These are phyloP conservation scores for Clusia tigrina DNA, from an alignment of 2,888 invertebrate genomes.

Conservation along the genomic window DNA sequence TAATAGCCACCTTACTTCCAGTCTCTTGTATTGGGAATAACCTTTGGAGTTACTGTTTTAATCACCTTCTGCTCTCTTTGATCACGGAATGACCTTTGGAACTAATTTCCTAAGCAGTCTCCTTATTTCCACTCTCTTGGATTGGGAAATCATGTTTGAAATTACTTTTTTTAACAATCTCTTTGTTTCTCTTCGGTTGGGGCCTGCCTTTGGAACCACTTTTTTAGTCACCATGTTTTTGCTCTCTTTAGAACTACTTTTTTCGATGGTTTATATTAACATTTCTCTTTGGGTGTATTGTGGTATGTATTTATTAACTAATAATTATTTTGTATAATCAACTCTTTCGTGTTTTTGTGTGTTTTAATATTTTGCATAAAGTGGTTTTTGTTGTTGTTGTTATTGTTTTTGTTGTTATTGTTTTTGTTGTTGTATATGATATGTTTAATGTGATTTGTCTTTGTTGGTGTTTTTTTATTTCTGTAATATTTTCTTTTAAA, in stretches of 20 bases:
- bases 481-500: slow-evolving; percentile 25
- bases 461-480: slow-evolving; percentile 20
- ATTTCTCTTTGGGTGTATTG: slow-evolving; percentile 8
- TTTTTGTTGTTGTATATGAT: slow-evolving; percentile 18
- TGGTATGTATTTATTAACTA: neutral
- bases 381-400: slow-evolving; percentile 17
- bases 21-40: too few species aligned
- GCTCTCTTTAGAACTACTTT: neutral
- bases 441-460: neutral
- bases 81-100: too few species aligned
- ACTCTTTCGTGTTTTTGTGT: slow-evolving; percentile 36
- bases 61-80: too few species aligned
- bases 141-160: too few species aligned
- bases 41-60: too few species aligned
- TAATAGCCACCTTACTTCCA: too few species aligned
- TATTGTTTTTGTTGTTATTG: slow-evolving; percentile 20
- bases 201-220: too few species aligned
- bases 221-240: too few species aligned
- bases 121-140: too few species aligned
- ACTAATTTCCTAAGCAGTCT: too few species aligned
- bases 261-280: slow-evolving; percentile 7
- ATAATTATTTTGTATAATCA: slow-evolving; percentile 32
- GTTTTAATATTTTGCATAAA: slow-evolving; percentile 6
- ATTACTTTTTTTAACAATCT: too few species aligned
- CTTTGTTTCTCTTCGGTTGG: too few species aligned